Conservation (phyloP, 2,888 invertebrate genomes). For the Hydroisotoma schaefferi region DNA sequence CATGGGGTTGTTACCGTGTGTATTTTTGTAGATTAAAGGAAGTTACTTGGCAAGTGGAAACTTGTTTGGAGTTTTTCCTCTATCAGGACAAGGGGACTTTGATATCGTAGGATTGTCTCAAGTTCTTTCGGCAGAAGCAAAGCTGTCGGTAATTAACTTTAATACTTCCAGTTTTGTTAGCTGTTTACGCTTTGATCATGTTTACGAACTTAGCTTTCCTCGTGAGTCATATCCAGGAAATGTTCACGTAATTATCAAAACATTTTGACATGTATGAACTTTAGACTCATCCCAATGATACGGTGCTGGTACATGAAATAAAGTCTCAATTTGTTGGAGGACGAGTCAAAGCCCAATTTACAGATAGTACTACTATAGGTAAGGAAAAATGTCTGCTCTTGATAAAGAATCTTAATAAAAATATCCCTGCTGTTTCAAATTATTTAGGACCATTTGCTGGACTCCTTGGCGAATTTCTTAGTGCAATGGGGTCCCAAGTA, state of each 20-base stretch:
- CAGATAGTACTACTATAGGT: conserved; percentile 22
- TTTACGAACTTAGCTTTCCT: background rate
- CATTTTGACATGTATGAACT: too few species aligned
- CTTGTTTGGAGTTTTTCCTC: conserved; percentile 33
- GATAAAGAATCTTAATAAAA: background rate
- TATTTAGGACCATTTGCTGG: conserved; percentile 28
- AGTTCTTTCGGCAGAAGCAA: conserved; percentile 19
- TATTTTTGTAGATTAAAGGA: conserved; percentile 28
- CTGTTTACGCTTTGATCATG: background rate
- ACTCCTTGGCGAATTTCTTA: conserved; percentile 31
- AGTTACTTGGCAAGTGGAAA: conserved; percentile 24
- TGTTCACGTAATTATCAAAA: background rate
- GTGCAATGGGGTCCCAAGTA: conserved; percentile 37
- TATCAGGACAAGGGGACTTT: conserved; percentile 29
- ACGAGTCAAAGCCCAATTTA: conserved; percentile 33
- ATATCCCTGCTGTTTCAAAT: background rate
- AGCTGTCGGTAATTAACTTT: conserved; percentile 14
- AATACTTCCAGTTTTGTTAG: background rate
- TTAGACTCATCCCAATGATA: too few species aligned
- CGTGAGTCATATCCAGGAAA: background rate
- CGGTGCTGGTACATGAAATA: conserved; percentile 28
- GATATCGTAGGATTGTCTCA: conserved; percentile 23
- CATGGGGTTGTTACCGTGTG: too few species aligned
- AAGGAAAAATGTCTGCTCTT: background rate
- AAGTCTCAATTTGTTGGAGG: conserved; percentile 26